These are phyloP conservation scores for Trochalopteron elliotii DNA, from an alignment of 2,113 vertebrate species.

Conservation along the genomic window DNA sequence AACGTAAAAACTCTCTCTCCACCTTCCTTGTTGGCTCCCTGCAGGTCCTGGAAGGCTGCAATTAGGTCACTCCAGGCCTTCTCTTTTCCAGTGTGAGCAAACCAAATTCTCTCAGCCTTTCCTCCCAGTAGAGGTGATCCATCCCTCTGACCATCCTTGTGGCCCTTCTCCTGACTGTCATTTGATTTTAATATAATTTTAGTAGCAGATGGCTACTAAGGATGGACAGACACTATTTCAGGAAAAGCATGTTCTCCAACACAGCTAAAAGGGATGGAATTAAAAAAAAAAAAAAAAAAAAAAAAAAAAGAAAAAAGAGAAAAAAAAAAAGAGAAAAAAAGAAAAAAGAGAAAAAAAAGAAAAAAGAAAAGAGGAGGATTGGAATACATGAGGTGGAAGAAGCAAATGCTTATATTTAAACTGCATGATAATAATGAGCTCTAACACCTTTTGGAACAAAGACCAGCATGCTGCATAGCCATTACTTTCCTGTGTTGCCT, in stretches of 20 bases:
- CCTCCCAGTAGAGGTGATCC: not conserved
- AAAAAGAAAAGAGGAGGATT: not conserved
- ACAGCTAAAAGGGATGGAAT: not conserved
- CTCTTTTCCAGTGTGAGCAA: not conserved
- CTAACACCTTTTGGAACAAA: not conserved
- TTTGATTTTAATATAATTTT: not conserved
- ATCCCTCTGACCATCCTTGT: not conserved
- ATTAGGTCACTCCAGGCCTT: not conserved
- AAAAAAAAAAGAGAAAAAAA: accelerated
- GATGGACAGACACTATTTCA: not conserved
- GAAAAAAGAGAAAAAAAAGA: accelerated
- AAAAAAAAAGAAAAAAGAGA: accelerated
- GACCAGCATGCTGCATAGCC: not conserved
- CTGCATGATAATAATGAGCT: not conserved
- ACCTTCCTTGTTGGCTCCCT: not conserved
- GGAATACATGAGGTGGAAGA: not conserved
- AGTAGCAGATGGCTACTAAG: not conserved
- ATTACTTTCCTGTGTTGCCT: constrained; percentile 9
- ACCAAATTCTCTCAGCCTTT: not conserved
- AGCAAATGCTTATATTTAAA: not conserved
- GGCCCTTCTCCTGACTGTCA: not conserved
- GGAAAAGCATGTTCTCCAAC: not conserved
- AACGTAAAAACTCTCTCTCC: not conserved
- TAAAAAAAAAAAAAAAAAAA: accelerated
- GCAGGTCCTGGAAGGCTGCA: not conserved